phyloP scores from a whole-genome alignment of 2,113 vertebrate species.

The Turdus rufiventris region DNA sequence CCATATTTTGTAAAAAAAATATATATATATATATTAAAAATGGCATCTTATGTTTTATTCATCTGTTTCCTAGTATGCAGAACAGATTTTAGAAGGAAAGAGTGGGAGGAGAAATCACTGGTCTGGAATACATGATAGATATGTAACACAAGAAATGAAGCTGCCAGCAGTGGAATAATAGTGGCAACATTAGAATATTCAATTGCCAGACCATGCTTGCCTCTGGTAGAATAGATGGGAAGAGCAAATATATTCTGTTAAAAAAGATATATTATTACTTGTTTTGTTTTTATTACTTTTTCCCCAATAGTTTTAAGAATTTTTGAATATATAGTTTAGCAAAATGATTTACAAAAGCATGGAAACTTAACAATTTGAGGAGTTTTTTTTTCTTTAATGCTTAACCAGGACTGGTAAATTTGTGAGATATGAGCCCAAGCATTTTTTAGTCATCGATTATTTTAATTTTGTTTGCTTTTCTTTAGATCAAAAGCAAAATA shows the following conservation, averaged over 20 bases:
- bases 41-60: neutral
- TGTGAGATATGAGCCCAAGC: rapidly evolving
- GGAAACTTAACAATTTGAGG: neutral
- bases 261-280: neutral
- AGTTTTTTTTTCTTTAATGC: neutral
- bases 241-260: neutral
- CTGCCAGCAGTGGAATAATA: neutral
- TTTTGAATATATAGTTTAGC: neutral
- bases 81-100: neutral
- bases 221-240: neutral
- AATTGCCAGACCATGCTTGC: neutral
- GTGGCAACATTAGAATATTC: neutral
- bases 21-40: neutral
- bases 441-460: rapidly evolving
- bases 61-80: neutral
- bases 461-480: neutral
- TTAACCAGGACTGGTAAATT: neutral
- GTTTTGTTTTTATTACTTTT: neutral
- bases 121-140: neutral
- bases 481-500: neutral
- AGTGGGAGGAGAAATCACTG: neutral
- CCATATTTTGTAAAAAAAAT: neutral
- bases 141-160: neutral
- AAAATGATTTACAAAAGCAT: neutral
- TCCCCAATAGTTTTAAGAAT: rapidly evolving